phyloP scores from a whole-genome alignment of 2,797 vertebrate genomes.

The Siniperca scherzeri region DNA sequence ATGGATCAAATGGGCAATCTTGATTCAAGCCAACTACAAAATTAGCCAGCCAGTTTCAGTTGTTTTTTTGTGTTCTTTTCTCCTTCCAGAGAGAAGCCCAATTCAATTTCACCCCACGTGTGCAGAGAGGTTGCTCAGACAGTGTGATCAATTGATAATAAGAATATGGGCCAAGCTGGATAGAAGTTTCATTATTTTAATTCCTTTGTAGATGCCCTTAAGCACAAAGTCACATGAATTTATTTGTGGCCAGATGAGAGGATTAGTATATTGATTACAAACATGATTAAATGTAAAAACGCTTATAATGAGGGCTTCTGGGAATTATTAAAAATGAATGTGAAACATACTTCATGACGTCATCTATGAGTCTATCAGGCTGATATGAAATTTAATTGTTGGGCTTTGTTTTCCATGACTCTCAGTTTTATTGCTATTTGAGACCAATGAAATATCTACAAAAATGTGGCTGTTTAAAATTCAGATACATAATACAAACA shows the following conservation, averaged over 20 bases:
- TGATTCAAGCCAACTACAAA: conserved; percentile 65
- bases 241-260: conserved; percentile 59
- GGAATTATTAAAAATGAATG: conserved; percentile 26
- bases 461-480: not conserved
- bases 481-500: not conserved
- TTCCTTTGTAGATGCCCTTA: conserved; percentile 58
- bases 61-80: conserved; percentile 11
- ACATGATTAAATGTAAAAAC: conserved; percentile 66
- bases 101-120: conserved; percentile 63
- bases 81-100: conserved; percentile 32
- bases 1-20: conserved; percentile 72
- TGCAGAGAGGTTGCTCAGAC: conserved; percentile 45
- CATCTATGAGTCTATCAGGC: not conserved
- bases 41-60: conserved; percentile 56
- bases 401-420: conserved; percentile 1
- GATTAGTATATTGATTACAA: conserved; percentile 72
- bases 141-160: conserved; percentile 68
- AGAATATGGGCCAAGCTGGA: conserved; percentile 53
- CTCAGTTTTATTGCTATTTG: not conserved
- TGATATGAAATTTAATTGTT: conserved; percentile 14
- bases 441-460: conserved; percentile 25
- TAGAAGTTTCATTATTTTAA: conserved; percentile 75
- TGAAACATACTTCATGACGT: conserved; percentile 23
- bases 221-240: conserved; percentile 53
- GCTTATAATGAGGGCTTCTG: conserved; percentile 54